phyloP scores from a whole-genome alignment of 37 sponge, comb jelly and placozoan species.

The Cladorhizidae sp. region DNA sequence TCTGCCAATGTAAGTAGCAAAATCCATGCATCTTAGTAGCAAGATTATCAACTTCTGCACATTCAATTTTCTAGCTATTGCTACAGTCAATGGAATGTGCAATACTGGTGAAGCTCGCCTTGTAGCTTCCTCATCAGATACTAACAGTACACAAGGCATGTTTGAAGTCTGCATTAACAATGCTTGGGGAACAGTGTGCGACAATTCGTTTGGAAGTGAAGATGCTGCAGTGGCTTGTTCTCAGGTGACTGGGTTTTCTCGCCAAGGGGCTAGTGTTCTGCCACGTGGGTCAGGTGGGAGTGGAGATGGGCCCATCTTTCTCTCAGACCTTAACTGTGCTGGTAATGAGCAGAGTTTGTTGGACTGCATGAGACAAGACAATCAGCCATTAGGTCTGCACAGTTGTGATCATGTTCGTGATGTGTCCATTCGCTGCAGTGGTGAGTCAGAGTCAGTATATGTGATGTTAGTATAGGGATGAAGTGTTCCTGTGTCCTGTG shows the following conservation, averaged over 20 bases:
- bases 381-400: constrained; percentile 6
- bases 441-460: neutral
- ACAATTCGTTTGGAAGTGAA: constrained; percentile 2
- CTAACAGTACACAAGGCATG: neutral
- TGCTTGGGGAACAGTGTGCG: constrained; percentile 43
- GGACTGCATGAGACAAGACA: neutral
- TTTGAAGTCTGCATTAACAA: constrained; percentile 28
- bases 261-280: neutral
- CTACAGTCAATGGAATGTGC: neutral
- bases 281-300: neutral
- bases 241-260: constrained; percentile 17
- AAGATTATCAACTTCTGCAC: neutral
- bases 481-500: neutral
- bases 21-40: neutral
- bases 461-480: neutral
- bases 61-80: neutral
- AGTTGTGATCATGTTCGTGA: constrained; percentile 31
- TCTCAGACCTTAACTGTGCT: constrained; percentile 11
- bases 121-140: too few species aligned
- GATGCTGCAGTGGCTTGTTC: constrained; percentile 32
- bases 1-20: constrained; percentile 32
- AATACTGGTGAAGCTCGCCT: constrained; percentile 16
- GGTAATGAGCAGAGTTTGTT: constrained; percentile 23
- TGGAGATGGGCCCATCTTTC: constrained; percentile 39
- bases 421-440: constrained; percentile 25